Evolutionary conservation across 2,113 vertebrate species (phyloP).

Genomic region (Equus quagga): DNA sequence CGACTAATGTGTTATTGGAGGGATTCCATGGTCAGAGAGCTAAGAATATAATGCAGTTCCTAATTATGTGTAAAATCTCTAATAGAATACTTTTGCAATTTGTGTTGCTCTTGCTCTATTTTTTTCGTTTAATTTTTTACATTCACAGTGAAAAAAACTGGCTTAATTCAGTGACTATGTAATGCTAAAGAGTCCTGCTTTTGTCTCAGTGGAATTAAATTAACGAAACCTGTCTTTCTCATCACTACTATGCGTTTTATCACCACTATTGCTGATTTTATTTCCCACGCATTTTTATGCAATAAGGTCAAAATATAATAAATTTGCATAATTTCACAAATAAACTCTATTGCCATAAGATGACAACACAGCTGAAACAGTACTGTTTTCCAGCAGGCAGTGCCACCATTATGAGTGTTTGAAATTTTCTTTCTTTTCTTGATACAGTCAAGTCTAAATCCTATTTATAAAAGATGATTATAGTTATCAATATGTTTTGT

Average conservation of each 20-base stretch:
- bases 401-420: background rate
- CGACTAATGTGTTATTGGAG: background rate
- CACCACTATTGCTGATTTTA: background rate
- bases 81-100: conserved; percentile 26
- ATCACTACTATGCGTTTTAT: background rate
- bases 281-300: conserved; percentile 8
- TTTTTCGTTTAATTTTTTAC: background rate
- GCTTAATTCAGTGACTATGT: background rate
- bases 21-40: background rate
- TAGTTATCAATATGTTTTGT: background rate
- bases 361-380: background rate
- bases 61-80: conserved; percentile 20
- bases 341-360: background rate
- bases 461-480: background rate
- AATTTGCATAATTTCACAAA: conserved; percentile 3
- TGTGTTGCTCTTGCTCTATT: background rate
- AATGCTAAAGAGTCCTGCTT: background rate
- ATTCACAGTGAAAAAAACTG: background rate
- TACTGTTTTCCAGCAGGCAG: background rate
- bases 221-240: background rate
- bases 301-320: background rate
- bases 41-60: conserved; percentile 14
- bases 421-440: background rate
- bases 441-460: background rate
- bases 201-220: conserved; percentile 29